A percentile compares a stretch with the other conserved stretches of the same genome.
These are phyloP conservation scores for Cololabis saira DNA, from an alignment of 2,113 vertebrate species.

Conservation along the genomic window DNA sequence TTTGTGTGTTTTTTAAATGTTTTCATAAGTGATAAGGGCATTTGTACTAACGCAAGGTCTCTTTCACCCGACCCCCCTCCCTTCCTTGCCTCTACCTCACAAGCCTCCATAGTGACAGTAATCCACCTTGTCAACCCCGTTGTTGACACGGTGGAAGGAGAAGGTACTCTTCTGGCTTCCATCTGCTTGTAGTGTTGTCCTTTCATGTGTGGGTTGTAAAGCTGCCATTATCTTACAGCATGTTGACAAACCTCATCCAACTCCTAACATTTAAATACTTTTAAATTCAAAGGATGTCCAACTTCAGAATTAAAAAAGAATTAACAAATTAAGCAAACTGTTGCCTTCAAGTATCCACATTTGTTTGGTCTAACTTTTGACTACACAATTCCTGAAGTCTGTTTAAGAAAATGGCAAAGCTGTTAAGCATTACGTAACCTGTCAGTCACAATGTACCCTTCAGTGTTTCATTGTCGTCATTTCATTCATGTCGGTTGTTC, in stretches of 20 bases:
- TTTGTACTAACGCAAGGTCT: slow-evolving; percentile 83
- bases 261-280: background rate
- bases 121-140: slow-evolving; percentile 95
- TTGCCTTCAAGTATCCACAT: background rate
- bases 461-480: slow-evolving; percentile 24
- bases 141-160: slow-evolving; percentile 92
- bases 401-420: slow-evolving; percentile 70
- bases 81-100: slow-evolving; percentile 72
- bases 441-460: slow-evolving; percentile 2
- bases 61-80: slow-evolving; percentile 81
- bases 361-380: too few relatives aligned
- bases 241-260: slow-evolving; percentile 22
- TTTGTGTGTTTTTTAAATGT: slow-evolving; percentile 22
- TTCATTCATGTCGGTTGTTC: slow-evolving; percentile 41
- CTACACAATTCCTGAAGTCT: slow-evolving; percentile 14
- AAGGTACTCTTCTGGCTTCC: slow-evolving; percentile 87
- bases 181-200: slow-evolving; percentile 45
- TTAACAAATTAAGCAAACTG: too few relatives aligned
- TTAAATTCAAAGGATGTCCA: slow-evolving; percentile 16
- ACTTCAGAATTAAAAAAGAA: slow-evolving; percentile 6
- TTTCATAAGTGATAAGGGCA: slow-evolving; percentile 17
- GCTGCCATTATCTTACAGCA: slow-evolving; percentile 76
- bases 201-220: slow-evolving; percentile 52
- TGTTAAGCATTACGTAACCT: slow-evolving; percentile 20
- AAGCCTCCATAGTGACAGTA: slow-evolving; percentile 99